Base-by-base conservation (phyloP, 2,888 invertebrate species). In the Scaptomyza parva region DNA sequence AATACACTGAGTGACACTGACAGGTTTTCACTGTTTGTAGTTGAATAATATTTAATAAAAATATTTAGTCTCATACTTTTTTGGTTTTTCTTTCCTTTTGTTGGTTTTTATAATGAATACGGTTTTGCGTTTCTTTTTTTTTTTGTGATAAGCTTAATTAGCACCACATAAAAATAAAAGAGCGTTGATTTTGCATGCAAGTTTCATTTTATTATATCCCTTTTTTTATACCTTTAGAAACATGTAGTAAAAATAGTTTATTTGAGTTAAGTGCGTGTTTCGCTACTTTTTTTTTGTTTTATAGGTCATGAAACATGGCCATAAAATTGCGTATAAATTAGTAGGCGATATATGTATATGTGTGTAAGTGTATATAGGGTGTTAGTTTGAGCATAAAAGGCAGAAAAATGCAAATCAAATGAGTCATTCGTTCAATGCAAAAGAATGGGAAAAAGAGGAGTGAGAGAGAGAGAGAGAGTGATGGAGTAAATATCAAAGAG, bases 81-180 rank as follows among this genome's bases (percentile, higher is more conserved):
- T 41, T 3, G 28, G 28, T 28, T 28, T 28, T 28, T 28, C 28
- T 8, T 28, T 11, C 1, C 12, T 44, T 43, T 24, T 54, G 30
- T 59, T 45, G 20, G 41, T 64, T 51, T 51, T 62, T 33, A 18
- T 59, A 67, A 55, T 59, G 51, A 70, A 57, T 55, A 39, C 57
- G 40, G 40, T 63, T 44, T 68, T 41, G 60, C 58, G 48, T 24
- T 75, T 4, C 4, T 68, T 68, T 67, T 85, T 45, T 24, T 75
- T 4, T 1, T 68, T 68, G 65, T 85, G 77, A 82, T 82, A 82
- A 85, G 66, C 75, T 55, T 75, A 70, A 85, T 85, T 85, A 85
- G 66, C 66, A 79, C 65, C 61, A 74, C 64, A 75, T 67, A 78
- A 81, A 73, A n/a, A 12, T 2, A 12, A 30, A 30, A 12, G 4